Base-by-base conservation (phyloP, 2,888 invertebrate genomes). In the Philhelius pedissequus region DNA sequence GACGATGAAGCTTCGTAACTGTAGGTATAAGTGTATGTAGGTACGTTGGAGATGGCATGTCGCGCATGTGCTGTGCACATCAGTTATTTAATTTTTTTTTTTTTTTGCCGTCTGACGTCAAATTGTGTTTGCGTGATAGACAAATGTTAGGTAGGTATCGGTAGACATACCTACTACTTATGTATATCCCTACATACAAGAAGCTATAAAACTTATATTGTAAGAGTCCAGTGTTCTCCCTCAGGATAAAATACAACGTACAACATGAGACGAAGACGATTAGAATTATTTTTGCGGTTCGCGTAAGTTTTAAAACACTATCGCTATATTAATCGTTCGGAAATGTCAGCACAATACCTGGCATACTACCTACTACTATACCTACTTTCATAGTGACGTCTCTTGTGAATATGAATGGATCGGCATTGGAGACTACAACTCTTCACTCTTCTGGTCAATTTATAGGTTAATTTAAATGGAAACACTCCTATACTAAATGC, bases 61-160 rank as follows among this genome's bases (percentile, higher is more conserved):
- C 84, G 80, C 84, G 84, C 84, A 84, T 84, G 80, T 76, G 80
- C 52, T 38, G 52, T 52, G 52, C 80, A 76, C 75, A 76, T 68
- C 73, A 74, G 58, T 66, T 66, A 62, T 8, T 15, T 54, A 27
- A 13, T 0, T 15, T 40, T 38, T 60, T 25, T 9, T 60, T 54
- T 60, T 58, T 64, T 78, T 22, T 40, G 50, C 30, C 35, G 38
- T 45, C 38, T 83, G 83, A 83, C 83, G 83, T 83, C 79, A 83
- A 64, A 45, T 62, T 27, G 7, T 9, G 68, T 20, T 83, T 83
- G 83, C 79, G 83, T 83, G 83, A 64, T 43, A 15, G 56, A 35
- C 60, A 62, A 40, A 69, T 30, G 48, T 56, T 6, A 11, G 1
- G n/a, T 52, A 25, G 18, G 43, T 13, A 22, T n/a, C n/a, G 13